Evolutionary conservation across 2,113 vertebrate species (phyloP).

Genomic region (Callithrix jacchus): DNA sequence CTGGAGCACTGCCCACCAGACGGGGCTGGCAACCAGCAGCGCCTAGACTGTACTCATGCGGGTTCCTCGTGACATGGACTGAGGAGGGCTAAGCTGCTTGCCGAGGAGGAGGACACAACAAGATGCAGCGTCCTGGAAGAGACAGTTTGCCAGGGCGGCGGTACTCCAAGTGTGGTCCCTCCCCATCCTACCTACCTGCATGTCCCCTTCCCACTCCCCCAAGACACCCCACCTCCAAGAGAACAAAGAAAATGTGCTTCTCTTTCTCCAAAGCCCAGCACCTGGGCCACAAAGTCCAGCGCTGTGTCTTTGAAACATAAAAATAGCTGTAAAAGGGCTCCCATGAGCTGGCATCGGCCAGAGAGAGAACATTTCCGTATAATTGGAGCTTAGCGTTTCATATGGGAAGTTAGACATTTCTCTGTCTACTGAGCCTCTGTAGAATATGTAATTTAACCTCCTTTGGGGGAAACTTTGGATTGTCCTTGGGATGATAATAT

Average conservation of each 20-base stretch:
- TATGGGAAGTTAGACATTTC: too few relatives aligned
- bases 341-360: not conserved
- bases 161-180: too few relatives aligned
- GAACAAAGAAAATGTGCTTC: not conserved
- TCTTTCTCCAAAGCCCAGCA: not conserved
- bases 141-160: too few relatives aligned
- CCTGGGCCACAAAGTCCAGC: accelerated
- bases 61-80: not conserved
- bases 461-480: not conserved
- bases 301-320: not conserved
- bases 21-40: not conserved
- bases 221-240: not conserved
- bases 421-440: too few relatives aligned
- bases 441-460: not conserved
- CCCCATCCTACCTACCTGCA: accelerated
- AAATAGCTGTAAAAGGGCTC: not conserved
- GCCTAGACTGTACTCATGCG: accelerated
- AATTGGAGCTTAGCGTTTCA: not conserved
- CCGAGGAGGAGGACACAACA: too few relatives aligned
- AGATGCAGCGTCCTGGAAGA: too few relatives aligned
- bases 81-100: too few relatives aligned
- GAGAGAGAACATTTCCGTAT: accelerated
- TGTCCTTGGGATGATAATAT: not conserved
- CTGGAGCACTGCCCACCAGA: too few relatives aligned
- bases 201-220: not conserved